phyloP scores from a whole-genome alignment of 2,113 vertebrate species.

The Indicator indicator region DNA sequence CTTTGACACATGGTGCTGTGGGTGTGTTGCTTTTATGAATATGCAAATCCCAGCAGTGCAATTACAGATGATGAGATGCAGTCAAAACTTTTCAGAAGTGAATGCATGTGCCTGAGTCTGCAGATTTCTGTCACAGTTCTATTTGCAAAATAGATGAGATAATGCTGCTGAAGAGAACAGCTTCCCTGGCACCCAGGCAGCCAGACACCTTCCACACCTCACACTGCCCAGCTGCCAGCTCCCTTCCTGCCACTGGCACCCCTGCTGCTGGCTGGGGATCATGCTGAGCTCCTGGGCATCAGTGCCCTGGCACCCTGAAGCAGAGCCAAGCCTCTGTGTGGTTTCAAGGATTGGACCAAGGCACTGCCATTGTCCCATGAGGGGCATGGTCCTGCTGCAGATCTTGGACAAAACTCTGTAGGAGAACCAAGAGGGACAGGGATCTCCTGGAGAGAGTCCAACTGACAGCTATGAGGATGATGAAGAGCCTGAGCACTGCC shows the following conservation, averaged over 20 bases:
- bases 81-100: slow-evolving; percentile 71
- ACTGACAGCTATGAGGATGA: too few relatives aligned
- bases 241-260: fast-evolving
- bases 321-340: neutral
- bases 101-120: slow-evolving; percentile 68
- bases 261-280: neutral
- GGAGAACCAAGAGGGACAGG: neutral
- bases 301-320: fast-evolving
- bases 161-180: slow-evolving; percentile 9
- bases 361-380: fast-evolving
- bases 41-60: slow-evolving; percentile 68
- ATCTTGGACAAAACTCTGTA: fast-evolving
- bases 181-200: slow-evolving; percentile 5
- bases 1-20: slow-evolving; percentile 55
- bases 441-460: too few relatives aligned
- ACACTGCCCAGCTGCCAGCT: neutral
- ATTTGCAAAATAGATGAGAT: slow-evolving; percentile 72
- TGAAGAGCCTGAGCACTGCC: too few relatives aligned
- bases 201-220: neutral
- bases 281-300: fast-evolving
- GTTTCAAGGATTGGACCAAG: fast-evolving
- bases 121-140: slow-evolving; percentile 68
- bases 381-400: fast-evolving
- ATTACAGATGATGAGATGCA: slow-evolving; percentile 68
- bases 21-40: slow-evolving; percentile 66